These are phyloP conservation scores for Clupea harengus DNA, from an alignment of 2,113 vertebrate species.

Conservation along the genomic window DNA sequence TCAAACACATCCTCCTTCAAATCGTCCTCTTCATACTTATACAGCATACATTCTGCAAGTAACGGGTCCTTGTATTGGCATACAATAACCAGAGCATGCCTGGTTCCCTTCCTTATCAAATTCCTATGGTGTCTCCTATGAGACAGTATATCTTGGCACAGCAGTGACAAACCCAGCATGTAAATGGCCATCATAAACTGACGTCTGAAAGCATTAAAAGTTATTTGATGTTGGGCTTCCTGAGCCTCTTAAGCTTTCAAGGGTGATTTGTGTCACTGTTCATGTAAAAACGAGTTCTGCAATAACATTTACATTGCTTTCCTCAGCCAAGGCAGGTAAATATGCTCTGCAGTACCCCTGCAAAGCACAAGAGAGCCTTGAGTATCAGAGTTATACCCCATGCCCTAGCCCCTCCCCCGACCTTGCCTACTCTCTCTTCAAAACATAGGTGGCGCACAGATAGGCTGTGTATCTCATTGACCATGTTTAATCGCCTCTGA, in stretches of 20 bases:
- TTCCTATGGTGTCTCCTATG: not conserved
- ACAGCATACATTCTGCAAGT: not conserved
- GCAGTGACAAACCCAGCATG: not conserved
- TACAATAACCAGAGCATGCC: not conserved
- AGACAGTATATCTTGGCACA: not conserved
- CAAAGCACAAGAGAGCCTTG: not conserved
- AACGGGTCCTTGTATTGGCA: not conserved
- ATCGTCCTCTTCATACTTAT: no score
- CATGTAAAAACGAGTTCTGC: not conserved
- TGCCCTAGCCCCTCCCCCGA: not conserved
- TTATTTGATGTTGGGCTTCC: not conserved
- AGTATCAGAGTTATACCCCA: not conserved
- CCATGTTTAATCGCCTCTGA: slow-evolving; percentile 44
- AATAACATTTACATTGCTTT: not conserved
- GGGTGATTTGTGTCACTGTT: not conserved
- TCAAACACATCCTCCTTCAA: no score
- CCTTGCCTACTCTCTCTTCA: not conserved
- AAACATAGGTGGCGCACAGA: slow-evolving; percentile 16
- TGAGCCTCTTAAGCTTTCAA: not conserved
- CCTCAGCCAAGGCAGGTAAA: not conserved
- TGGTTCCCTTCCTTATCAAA: not conserved
- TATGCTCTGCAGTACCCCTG: not conserved
- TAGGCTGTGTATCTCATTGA: slow-evolving; percentile 40
- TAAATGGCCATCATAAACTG: not conserved
- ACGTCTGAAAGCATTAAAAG: not conserved